phyloP scores from a whole-genome alignment of 2,113 vertebrate species.

The Argyrosomus japonicus region DNA sequence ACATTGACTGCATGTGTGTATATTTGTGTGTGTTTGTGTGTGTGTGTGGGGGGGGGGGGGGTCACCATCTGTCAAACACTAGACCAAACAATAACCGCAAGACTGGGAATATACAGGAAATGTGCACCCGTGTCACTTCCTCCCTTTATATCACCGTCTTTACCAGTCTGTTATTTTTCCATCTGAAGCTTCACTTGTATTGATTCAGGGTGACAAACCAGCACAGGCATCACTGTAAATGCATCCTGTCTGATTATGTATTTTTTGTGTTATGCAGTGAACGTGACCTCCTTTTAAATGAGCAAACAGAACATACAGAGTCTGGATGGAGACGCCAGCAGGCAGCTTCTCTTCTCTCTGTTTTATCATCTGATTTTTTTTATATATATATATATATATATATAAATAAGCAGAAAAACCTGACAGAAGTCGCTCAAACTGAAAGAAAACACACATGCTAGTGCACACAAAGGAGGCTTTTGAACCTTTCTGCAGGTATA shows the following conservation, averaged over 20 bases:
- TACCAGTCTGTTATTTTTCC: conserved; percentile 33
- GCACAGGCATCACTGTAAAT: conserved; percentile 60
- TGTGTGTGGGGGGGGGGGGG: neutral
- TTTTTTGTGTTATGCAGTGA: conserved; percentile 41
- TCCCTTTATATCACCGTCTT: conserved; percentile 21
- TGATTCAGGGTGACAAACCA: conserved; percentile 60
- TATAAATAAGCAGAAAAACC: conserved; percentile 72
- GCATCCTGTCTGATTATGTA: conserved; percentile 67
- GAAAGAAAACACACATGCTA: conserved; percentile 50
- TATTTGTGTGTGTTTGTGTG: neutral
- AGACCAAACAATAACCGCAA: conserved; percentile 45
- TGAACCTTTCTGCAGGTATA: conserved; percentile 69
- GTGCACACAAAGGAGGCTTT: conserved; percentile 57
- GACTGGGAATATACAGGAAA: conserved; percentile 19
- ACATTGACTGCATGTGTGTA: conserved; percentile 20
- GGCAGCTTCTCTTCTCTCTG: conserved; percentile 67
- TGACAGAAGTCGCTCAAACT: conserved; percentile 72
- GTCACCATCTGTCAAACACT: conserved; percentile 53
- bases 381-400: conserved; percentile 47
- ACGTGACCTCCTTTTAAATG: conserved; percentile 77
- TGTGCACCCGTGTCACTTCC: conserved; percentile 39
- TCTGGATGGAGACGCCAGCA: conserved; percentile 71
- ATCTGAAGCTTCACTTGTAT: conserved; percentile 61
- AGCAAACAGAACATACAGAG: conserved; percentile 65
- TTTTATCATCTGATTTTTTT: conserved; percentile 54